A percentile compares a stretch with the other conserved stretches of the same genome.
phyloP scores from a whole-genome alignment of 2,888 invertebrate species.

The Eupithecia pulchellata region DNA sequence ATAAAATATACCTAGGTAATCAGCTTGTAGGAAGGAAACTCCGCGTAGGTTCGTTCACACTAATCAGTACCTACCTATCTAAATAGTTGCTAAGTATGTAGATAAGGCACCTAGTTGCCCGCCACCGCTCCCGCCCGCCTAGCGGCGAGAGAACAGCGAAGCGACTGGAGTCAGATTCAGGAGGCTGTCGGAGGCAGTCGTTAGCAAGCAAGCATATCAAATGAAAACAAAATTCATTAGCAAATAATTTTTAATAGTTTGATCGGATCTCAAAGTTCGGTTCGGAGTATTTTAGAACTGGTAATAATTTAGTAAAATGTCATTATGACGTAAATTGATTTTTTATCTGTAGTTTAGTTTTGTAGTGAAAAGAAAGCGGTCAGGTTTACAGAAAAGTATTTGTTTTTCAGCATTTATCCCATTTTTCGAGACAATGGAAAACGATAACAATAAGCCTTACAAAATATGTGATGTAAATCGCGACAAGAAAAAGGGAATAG shows the following conservation, averaged over 20 bases:
- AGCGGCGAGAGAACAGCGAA: conserved; percentile 4
- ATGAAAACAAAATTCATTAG: neutral
- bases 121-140: conserved; percentile 23
- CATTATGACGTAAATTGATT: conserved; percentile 29
- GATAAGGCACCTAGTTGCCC: neutral
- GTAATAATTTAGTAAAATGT: conserved; percentile 45
- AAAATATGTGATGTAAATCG: conserved; percentile 92
- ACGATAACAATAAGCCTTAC: conserved; percentile 88
- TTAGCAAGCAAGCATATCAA: conserved; percentile 23
- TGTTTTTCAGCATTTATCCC: conserved; percentile 28
- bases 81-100: neutral
- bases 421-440: conserved; percentile 77
- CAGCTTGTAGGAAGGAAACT: neutral
- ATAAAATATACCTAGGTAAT: neutral
- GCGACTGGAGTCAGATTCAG: conserved; percentile 57
- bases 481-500: conserved; percentile 92
- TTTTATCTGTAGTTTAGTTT: conserved; percentile 35
- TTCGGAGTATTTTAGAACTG: conserved; percentile 30
- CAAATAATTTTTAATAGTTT: neutral
- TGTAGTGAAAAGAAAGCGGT: conserved; percentile 1
- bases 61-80: neutral
- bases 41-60: neutral
- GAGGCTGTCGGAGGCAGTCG: conserved; percentile 60
- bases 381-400: conserved; percentile 7
- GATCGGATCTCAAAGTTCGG: neutral